Evolutionary conservation across 1,140 invertebrate genomes (phyloP), one percentile per base, ranked within the genome.

Genomic region (Drosophila tristis): DNA sequence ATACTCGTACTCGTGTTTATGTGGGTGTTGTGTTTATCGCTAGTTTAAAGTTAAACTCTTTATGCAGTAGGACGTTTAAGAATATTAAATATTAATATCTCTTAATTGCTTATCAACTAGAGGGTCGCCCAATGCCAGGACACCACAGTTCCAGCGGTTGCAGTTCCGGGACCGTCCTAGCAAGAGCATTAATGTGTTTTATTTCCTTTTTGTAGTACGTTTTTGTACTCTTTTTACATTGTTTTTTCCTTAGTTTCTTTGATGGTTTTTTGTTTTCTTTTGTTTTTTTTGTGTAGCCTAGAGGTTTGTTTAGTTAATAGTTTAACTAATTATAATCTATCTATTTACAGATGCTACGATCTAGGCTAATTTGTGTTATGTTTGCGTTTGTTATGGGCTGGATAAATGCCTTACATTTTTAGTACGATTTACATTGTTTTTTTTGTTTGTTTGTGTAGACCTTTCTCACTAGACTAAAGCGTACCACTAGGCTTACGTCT

Each of bases 71-170:
- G 85, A 89, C 79, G 84, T 78, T 68, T 62, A 80, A 84, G 84
- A 89, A 89, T 89, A 89, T 89, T 89, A 89, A 89, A 89, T 89
- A 89, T 89, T 89, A 89, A 89, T 89, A 89, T 89, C 80, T 89
- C 76, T 80, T 77, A 65, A 65, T 76, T 44, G 60, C 61, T 75
- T 75, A 75, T 43, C 13, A 42, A 58, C 62, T 57, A 48, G 39
- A n/a, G 31, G 26, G 15, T 29, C 26, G 29, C 44, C 29, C 48
- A 23, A n/a, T 54, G 23, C 71, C 44, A 58, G 54, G 49, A 68
- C 66, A 39, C 3, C 11, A 39, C 35, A 39, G 35, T 4, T 5
- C 3, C 35, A 39, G 35, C 35, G 11, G 35, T 13, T 39, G 11
- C 35, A 43, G 42, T 56, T 16, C 31, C 20, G n/a, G 35, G 62